These are phyloP conservation scores for Petrolisthes cinctipes DNA, from an alignment of 2,888 invertebrate species.

Conservation along the genomic window DNA sequence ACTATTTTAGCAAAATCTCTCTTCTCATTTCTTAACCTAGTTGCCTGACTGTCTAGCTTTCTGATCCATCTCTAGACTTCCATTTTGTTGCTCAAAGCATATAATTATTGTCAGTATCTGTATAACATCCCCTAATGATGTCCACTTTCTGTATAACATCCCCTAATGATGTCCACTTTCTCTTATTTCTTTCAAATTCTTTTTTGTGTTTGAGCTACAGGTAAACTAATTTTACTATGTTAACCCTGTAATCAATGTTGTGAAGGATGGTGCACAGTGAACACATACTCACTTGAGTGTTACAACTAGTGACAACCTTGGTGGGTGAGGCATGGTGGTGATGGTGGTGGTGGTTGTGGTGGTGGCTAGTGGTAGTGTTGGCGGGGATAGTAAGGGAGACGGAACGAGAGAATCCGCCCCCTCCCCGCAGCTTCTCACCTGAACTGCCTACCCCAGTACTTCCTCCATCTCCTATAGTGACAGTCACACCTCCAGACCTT, in stretches of 20 bases:
- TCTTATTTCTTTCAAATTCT: too few relatives aligned
- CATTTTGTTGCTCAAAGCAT: too few relatives aligned
- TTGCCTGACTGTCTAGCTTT: too few relatives aligned
- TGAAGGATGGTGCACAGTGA: not conserved
- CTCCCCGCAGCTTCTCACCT: slow-evolving; percentile 35
- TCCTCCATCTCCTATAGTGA: slow-evolving; percentile 32
- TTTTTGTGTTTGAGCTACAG: too few relatives aligned
- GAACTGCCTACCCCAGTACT: slow-evolving; percentile 20
- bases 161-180: too few relatives aligned
- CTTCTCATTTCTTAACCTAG: too few relatives aligned
- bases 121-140: too few relatives aligned
- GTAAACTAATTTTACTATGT: too few relatives aligned
- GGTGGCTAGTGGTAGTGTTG: not conserved
- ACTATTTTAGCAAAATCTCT: too few relatives aligned
- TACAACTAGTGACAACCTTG: slow-evolving; percentile 58
- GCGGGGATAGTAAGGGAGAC: slow-evolving; percentile 57
- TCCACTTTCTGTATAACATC: too few relatives aligned
- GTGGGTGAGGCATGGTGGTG: slow-evolving; percentile 47
- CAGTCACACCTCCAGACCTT: slow-evolving; percentile 55
- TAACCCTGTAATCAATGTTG: not conserved
- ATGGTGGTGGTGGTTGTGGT: slow-evolving; percentile 35
- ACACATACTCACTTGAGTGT: slow-evolving; percentile 52
- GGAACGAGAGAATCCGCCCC: slow-evolving; percentile 47
- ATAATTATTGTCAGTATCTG: too few relatives aligned
- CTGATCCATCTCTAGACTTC: too few relatives aligned